Evolutionary conservation across 2,888 invertebrate species (phyloP).

Genomic region (Pandemis heparana): DNA sequence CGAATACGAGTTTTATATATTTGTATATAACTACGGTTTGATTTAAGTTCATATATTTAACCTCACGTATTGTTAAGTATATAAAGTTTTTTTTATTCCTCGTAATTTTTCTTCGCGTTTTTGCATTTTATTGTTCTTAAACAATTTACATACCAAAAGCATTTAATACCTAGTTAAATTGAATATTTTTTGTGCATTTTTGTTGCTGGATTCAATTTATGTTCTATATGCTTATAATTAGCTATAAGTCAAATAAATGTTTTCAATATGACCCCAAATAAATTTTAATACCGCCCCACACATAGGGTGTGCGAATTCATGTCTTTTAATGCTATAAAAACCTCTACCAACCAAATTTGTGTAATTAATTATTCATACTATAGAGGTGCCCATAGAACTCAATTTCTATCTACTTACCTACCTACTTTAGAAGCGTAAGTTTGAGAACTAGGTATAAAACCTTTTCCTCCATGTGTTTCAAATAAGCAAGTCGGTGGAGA

Average conservation of each 20-base stretch:
- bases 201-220: constrained; percentile 1
- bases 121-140: constrained; percentile 17
- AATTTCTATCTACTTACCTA: no score
- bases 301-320: no score
- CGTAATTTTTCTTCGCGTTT: background rate
- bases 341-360: no score
- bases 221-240: constrained; percentile 58
- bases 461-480: no score
- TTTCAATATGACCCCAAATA: constrained; percentile 61
- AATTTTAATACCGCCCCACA: constrained; percentile 6
- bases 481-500: no score
- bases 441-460: no score
- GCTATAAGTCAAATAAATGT: constrained; percentile 68
- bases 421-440: no score
- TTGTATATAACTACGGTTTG: constrained; percentile 29
- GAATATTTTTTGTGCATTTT: constrained; percentile 18
- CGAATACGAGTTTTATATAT: constrained; percentile 12
- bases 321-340: no score
- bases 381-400: no score
- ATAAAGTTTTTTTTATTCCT: background rate
- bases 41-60: background rate
- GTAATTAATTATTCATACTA: no score
- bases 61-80: background rate
- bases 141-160: constrained; percentile 33
- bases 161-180: constrained; percentile 14